Evolutionary conservation across 2,113 vertebrate species (phyloP), one percentile per base, ranked within the genome.

Genomic region (Hemiprocne comata): DNA sequence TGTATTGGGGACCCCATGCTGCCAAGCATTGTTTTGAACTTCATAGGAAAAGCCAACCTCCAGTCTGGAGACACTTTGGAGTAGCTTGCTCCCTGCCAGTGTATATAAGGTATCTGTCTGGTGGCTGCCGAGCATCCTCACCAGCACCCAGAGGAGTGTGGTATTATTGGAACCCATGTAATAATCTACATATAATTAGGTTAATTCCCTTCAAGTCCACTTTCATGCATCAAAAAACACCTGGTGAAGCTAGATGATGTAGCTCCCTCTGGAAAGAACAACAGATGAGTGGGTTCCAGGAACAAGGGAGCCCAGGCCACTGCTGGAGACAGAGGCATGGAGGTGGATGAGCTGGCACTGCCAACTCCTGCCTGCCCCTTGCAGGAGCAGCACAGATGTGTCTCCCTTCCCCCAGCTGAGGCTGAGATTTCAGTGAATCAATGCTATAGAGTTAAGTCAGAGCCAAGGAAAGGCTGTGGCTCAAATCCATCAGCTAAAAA

Each of bases 391-490:
- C 61, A 33, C 50, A 3, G 25, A 3, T 53, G n/a, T 11, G 2
- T 61, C 66, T 90, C 93, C 90, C 96, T 88, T 90, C 88, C 95
- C 94, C 84, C 93, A 84, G 57, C 77, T 34, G 9, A 34, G 42
- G 66, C 72, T 0, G 10, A 78, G 82, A 74, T 92, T 87, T 93
- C 82, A 96, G 86, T 95, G 92, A 95, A 96, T 94, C 95, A 89
- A 85, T 93, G 95, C 90, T 94, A 91, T 93, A 83, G 95, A 95
- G 80, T 4, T 21, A 93, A 96, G 76, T 71, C 54, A 69, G 73
- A 94, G 96, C 96, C 95, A 97, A 92, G 86, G 58, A 83, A 65
- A 96, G 83, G 50, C 89, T 92, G 89, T 96, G 95, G 91, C 96
- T 95, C 51, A 55, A 73, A 51, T 93, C 89, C 91, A 89, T 66